These are phyloP conservation scores for Sarcophilus harrisii DNA, from an alignment of 2,797 vertebrate genomes.

Conservation along the genomic window DNA sequence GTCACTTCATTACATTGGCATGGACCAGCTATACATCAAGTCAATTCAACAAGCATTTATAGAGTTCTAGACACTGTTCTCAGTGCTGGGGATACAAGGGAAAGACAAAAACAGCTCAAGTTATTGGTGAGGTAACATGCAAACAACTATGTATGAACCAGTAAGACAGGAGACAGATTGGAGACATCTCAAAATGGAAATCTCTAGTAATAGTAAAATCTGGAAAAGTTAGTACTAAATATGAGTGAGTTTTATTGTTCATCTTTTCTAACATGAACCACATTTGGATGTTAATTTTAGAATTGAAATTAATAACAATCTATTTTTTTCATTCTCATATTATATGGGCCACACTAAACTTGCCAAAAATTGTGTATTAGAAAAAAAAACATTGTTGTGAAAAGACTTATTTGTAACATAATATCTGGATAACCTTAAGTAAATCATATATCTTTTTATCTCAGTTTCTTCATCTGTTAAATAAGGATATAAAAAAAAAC, in stretches of 20 bases:
- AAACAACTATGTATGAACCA: neutral
- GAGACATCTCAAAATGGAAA: neutral
- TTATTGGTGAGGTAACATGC: neutral
- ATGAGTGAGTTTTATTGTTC: neutral
- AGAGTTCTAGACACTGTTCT: neutral
- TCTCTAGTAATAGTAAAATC: neutral
- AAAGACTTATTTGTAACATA: neutral
- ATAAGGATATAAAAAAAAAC: neutral
- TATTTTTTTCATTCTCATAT: neutral
- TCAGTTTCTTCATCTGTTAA: neutral
- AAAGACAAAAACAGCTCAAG: neutral
- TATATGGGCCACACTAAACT: neutral
- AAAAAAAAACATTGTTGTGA: neutral
- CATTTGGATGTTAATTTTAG: neutral
- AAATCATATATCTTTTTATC: neutral
- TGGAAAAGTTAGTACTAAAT: neutral
- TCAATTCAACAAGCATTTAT: neutral
- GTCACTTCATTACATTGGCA: neutral
- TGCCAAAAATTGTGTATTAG: neutral
- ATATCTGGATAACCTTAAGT: neutral
- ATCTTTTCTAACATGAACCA: neutral
- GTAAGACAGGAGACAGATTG: neutral
- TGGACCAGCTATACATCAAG: neutral
- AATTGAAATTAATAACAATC: neutral
- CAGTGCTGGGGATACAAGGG: neutral